Conservation (phyloP, 2,113 vertebrate species). For the Mionectes macconnelli region DNA sequence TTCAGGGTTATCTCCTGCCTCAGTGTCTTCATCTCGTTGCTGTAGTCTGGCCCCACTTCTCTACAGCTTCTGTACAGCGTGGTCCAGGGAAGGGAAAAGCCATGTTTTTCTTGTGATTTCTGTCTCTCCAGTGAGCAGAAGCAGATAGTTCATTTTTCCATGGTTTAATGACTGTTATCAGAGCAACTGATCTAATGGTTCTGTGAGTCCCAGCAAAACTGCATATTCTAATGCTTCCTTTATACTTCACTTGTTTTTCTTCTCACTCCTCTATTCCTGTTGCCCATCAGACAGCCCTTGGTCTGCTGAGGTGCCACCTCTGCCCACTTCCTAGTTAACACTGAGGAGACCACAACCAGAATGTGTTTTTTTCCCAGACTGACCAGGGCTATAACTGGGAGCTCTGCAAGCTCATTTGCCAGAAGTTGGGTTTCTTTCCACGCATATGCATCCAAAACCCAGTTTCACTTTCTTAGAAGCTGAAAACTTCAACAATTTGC, state of each 20-base stretch:
- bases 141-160: not conserved
- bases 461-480: not conserved
- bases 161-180: not conserved
- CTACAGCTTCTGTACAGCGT: fast-evolving
- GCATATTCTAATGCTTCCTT: not conserved
- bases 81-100: not conserved
- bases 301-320: not conserved
- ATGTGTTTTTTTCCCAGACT: not conserved
- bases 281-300: not conserved
- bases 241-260: not conserved
- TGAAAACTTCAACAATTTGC: not conserved
- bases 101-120: fast-evolving
- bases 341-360: not conserved
- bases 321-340: not conserved
- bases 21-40: fast-evolving
- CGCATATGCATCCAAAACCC: not conserved
- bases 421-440: not conserved
- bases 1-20: not conserved
- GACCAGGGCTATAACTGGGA: not conserved
- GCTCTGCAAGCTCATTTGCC: not conserved
- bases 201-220: not conserved
- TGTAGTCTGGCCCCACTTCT: not conserved
- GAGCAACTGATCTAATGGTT: not conserved
- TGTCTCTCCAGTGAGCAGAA: not conserved
- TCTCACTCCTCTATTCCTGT: not conserved